Conservation (phyloP, 2,797 vertebrate species). For the Pagetopsis macropterus region DNA sequence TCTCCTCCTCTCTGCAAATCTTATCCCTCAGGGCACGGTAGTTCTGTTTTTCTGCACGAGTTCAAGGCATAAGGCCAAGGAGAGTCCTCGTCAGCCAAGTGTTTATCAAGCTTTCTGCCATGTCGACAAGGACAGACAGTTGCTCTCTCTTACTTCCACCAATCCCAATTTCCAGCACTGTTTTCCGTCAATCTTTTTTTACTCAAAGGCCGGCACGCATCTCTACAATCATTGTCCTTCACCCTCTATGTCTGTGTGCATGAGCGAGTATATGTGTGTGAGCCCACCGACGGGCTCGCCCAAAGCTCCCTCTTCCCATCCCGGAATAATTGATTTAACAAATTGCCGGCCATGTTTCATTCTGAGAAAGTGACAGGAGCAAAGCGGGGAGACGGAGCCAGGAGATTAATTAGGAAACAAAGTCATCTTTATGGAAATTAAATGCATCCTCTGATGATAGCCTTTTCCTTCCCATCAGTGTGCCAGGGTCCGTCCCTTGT, state of each 20-base stretch:
- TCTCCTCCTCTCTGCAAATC: constrained; percentile 54
- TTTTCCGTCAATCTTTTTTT: constrained; percentile 26
- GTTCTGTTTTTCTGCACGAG: constrained; percentile 70
- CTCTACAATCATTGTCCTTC: constrained; percentile 38
- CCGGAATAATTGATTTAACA: constrained; percentile 86
- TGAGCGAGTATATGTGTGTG: constrained; percentile 12
- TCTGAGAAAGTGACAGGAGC: constrained; percentile 80
- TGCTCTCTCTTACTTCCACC: constrained; percentile 47
- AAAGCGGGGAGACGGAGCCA: constrained; percentile 76
- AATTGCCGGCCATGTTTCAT: constrained; percentile 84
- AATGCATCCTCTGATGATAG: constrained; percentile 78
- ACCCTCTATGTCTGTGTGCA: background rate
- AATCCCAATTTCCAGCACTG: constrained; percentile 46
- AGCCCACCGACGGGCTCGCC: constrained; percentile 21
- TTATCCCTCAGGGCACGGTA: constrained; percentile 54
- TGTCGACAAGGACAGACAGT: constrained; percentile 77
- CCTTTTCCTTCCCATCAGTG: constrained; percentile 69
- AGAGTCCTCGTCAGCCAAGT: constrained; percentile 76
- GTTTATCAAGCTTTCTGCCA: constrained; percentile 79
- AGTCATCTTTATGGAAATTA: constrained; percentile 85
- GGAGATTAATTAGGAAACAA: constrained; percentile 85
- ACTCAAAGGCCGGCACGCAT: constrained; percentile 38
- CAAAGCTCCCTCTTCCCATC: constrained; percentile 60
- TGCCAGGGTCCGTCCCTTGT: constrained; percentile 58
- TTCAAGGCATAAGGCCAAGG: constrained; percentile 73